Evolutionary conservation across 2,113 vertebrate species (phyloP).

Genomic region (Cyrtonyx montezumae): DNA sequence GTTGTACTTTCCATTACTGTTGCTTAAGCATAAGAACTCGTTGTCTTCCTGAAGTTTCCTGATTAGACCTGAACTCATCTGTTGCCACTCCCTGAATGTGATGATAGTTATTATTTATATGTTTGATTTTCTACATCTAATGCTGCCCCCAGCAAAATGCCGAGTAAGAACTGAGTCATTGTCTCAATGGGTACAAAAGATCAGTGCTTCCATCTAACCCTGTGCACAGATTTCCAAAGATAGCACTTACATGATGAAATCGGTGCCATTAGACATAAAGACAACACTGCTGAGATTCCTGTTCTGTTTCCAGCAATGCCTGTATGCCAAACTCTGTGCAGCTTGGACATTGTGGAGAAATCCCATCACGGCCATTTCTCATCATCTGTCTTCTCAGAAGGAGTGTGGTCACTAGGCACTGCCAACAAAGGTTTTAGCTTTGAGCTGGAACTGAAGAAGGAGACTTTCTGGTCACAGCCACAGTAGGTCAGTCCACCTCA

Average conservation of each 20-base stretch:
- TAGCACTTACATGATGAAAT: background rate
- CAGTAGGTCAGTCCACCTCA: background rate
- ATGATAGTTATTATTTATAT: background rate
- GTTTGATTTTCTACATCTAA: background rate
- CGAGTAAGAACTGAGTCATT: background rate
- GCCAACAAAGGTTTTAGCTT: background rate
- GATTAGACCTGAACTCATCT: background rate
- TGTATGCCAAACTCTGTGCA: background rate
- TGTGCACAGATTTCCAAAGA: background rate
- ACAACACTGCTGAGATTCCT: background rate
- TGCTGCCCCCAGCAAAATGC: background rate
- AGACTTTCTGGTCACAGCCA: background rate
- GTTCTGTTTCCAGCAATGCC: background rate
- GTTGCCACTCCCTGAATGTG: background rate
- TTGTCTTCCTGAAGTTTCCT: background rate
- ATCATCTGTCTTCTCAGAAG: background rate
- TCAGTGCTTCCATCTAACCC: background rate
- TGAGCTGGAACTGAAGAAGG: background rate
- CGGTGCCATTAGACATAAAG: background rate
- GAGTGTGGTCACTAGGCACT: background rate
- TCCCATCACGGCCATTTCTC: background rate
- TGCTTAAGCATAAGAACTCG: background rate
- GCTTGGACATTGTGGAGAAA: background rate
- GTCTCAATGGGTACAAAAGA: rapidly evolving
- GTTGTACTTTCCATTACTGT: background rate